Base-by-base conservation (phyloP, 2,113 vertebrate species). In the Henicopernis longicauda region DNA sequence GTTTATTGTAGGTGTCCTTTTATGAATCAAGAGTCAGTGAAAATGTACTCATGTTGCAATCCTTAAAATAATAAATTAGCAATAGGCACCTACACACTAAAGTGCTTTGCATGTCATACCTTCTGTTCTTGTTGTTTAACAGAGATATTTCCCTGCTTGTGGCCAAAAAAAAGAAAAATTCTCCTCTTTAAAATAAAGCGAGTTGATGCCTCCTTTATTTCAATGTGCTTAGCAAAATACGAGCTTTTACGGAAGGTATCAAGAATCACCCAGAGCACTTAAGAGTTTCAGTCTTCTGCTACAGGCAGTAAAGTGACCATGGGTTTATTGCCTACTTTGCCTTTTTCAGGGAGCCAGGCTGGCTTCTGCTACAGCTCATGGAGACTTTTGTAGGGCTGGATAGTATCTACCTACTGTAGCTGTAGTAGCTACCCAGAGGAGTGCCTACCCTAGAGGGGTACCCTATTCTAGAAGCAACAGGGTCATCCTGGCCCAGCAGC, bases 51-150 rank as follows among this genome's bases (percentile, higher is more conserved):
- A 31, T 1, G 18, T 9, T 57, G 19, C 20, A 77, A 74, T 58
- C 19, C 36, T 65, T 77, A 42, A 93, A 94, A 90, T 50, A 93
- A 79, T 90, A 62, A 80, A 88, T 70, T 63, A 65, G 45, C 67
- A 91, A 67, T 45, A 63, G 29, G 27, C 31, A 76, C 10, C 55
- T 91, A 79, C 27, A 76, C 31, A 29, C 19, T 52, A 19, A 69
- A 86, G 34, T 40, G 32, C 16, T 80, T 70, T 62, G 54, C 25
- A 23, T 52, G 36, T 29, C 36, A 16, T 58, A 71, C 20, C 34
- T 93, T 89, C 79, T 87, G 12, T 81, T 86, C 59, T 74, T 95
- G 29, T 86, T 79, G 84, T 86, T 95, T 87, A 88, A 70, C 42
- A 84, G 21, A 52, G 40, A 73, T 15, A 25, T 83, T 93, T 85